These are phyloP conservation scores for Carduelis carduelis DNA, from an alignment of 2,797 vertebrate genomes.

Conservation along the genomic window DNA sequence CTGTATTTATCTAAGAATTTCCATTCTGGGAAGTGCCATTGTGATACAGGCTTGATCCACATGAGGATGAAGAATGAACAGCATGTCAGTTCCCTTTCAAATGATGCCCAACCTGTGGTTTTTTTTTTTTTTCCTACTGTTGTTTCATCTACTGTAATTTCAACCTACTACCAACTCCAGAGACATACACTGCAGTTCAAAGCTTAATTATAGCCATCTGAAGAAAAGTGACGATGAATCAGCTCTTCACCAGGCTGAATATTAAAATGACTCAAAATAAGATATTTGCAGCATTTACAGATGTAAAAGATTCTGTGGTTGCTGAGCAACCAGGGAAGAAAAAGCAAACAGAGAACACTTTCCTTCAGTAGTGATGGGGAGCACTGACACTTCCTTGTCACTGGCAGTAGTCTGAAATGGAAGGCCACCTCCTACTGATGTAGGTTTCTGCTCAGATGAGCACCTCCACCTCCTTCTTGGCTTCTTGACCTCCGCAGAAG, in stretches of 20 bases:
- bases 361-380: neutral
- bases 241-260: constrained; percentile 40
- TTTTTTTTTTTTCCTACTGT: neutral
- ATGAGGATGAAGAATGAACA: neutral
- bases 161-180: neutral
- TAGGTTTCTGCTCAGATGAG: neutral
- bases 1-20: neutral
- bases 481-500: neutral
- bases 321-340: constrained; percentile 70
- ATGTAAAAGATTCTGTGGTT: constrained; percentile 64
- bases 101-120: neutral
- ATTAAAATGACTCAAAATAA: constrained; percentile 61
- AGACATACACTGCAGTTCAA: neutral
- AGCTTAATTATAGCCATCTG: constrained; percentile 59
- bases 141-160: neutral
- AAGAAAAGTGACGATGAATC: constrained; percentile 59
- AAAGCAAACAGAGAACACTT: constrained; percentile 46
- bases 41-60: neutral
- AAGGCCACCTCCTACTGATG: neutral
- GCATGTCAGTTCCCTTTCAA: neutral
- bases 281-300: constrained; percentile 57
- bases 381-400: neutral
- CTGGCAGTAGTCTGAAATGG: neutral
- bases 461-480: neutral
- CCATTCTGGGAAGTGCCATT: neutral